Evolutionary conservation across 2,113 vertebrate species (phyloP).

Genomic region (Dromiciops gliroides): DNA sequence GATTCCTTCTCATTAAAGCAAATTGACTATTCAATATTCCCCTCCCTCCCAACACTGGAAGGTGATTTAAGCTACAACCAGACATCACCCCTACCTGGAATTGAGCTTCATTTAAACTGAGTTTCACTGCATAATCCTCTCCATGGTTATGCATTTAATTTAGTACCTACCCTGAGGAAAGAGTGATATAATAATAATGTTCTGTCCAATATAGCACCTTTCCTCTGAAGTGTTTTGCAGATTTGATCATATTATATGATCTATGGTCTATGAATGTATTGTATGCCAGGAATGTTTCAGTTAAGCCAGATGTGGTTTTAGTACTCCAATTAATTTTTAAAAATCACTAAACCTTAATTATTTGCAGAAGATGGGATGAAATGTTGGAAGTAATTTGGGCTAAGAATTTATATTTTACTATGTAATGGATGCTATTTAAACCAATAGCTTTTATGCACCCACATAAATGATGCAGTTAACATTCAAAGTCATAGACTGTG

Average conservation of each 20-base stretch:
- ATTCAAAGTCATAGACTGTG: constrained; percentile 62
- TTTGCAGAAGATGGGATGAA: constrained; percentile 68
- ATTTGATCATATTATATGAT: constrained; percentile 76
- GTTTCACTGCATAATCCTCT: not conserved
- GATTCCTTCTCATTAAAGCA: not conserved
- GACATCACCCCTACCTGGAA: not conserved
- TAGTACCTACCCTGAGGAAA: not conserved
- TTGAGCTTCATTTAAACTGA: not conserved
- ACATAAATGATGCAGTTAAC: constrained; percentile 53
- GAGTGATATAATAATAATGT: constrained; percentile 35
- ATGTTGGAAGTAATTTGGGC: constrained; percentile 66
- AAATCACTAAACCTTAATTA: constrained; percentile 77
- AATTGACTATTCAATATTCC: not conserved
- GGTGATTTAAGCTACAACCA: not conserved
- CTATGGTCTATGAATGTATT: constrained; percentile 53
- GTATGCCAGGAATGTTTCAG: constrained; percentile 31
- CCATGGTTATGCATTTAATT: not conserved
- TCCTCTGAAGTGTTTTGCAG: constrained; percentile 64
- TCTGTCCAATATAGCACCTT: constrained; percentile 59
- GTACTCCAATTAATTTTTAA: constrained; percentile 75
- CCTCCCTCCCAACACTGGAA: not conserved
- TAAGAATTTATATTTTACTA: constrained; percentile 60
- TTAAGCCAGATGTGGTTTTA: constrained; percentile 70
- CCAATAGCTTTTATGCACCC: constrained; percentile 53
- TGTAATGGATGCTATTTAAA: constrained; percentile 57